A percentile compares a stretch with the other conserved stretches of the same genome.
Conservation (phyloP, 2,113 vertebrate species). For the Microcebus lehilahytsara region DNA sequence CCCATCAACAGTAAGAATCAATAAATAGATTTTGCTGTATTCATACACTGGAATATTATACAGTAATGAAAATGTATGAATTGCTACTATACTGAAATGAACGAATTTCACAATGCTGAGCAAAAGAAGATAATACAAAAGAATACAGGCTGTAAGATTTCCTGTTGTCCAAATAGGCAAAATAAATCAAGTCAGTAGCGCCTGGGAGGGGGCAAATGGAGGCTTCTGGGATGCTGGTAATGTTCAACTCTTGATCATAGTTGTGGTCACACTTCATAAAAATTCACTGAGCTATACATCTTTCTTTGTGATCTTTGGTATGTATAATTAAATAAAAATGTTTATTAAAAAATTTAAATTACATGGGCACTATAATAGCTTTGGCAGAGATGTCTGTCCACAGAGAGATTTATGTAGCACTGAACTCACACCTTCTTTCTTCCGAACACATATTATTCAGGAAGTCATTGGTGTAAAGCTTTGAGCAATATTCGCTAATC, state of each 20-base stretch:
- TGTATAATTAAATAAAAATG: background rate
- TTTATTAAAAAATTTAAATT: background rate
- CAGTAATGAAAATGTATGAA: background rate
- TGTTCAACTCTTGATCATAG: background rate
- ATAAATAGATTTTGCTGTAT: background rate
- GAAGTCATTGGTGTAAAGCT: background rate
- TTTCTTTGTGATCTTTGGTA: background rate
- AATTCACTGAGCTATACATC: background rate
- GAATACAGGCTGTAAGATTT: background rate
- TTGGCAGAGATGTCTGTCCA: background rate
- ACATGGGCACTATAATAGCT: background rate
- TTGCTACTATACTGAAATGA: background rate
- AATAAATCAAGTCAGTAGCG: background rate
- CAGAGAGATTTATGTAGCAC: background rate
- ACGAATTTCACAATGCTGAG: background rate
- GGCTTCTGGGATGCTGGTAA: background rate
- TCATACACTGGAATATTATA: background rate
- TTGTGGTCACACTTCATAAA: background rate
- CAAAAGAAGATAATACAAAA: background rate
- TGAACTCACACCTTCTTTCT: background rate
- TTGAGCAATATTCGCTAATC: background rate
- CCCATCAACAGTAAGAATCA: background rate
- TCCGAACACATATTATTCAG: background rate
- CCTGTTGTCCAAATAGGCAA: background rate
- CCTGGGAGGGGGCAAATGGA: background rate